Conservation (phyloP, 2,888 invertebrate genomes). For the Drosophila rubida region DNA sequence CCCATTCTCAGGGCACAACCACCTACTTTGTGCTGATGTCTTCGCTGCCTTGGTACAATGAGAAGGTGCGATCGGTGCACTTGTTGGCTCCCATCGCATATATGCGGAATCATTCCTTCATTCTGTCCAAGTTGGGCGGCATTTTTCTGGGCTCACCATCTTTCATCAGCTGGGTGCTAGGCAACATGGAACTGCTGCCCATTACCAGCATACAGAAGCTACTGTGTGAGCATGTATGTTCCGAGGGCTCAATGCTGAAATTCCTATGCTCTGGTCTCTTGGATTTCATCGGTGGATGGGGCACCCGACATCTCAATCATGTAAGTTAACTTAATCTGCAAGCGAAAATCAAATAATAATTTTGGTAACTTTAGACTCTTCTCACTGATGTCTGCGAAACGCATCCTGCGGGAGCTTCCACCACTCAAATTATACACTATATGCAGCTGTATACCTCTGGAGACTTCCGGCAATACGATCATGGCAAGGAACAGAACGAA, state of each 20-base stretch:
- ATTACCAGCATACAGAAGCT: constrained; percentile 80
- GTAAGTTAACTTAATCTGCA: constrained; percentile 65
- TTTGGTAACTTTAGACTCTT: constrained; percentile 86
- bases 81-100: constrained; percentile 90
- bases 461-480: constrained; percentile 87
- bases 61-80: constrained; percentile 88
- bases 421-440: constrained; percentile 90
- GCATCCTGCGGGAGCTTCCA: constrained; percentile 89
- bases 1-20: constrained; percentile 89
- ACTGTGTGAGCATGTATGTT: constrained; percentile 86
- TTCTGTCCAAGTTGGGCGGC: constrained; percentile 85
- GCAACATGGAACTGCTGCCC: constrained; percentile 88
- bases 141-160: constrained; percentile 82
- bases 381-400: constrained; percentile 89
- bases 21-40: constrained; percentile 90
- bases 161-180: constrained; percentile 76
- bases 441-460: constrained; percentile 87
- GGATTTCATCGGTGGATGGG: constrained; percentile 82
- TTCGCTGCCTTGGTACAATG: constrained; percentile 88
- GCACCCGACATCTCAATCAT: constrained; percentile 80
- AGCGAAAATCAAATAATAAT: constrained; percentile 9
- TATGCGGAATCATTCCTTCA: constrained; percentile 85
- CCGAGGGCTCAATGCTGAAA: constrained; percentile 84
- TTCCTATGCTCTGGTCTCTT: constrained; percentile 80
- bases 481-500: constrained; percentile 86